Percentiles rank a stretch among this genome's conserved stretches.
Conservation (phyloP, 2,888 invertebrate genomes). For the Chloromyia formosa region DNA sequence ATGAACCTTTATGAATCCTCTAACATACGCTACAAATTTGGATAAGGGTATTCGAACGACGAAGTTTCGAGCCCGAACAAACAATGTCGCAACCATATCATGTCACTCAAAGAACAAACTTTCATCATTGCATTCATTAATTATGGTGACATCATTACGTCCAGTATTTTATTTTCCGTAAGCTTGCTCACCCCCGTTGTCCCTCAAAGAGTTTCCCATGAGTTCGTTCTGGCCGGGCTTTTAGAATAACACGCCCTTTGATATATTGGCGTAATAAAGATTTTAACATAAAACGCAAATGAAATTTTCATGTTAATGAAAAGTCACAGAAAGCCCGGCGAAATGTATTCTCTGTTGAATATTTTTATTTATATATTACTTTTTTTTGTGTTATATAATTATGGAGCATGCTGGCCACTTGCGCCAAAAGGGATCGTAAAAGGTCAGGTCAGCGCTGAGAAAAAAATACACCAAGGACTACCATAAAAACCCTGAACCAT, state of each 20-base stretch:
- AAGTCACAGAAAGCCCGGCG: background rate
- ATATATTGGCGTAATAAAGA: constrained; percentile 15
- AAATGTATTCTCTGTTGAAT: constrained; percentile 1
- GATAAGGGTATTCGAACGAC: too few relatives aligned
- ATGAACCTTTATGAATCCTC: too few relatives aligned
- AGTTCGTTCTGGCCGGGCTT: too few relatives aligned
- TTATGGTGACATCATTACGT: too few relatives aligned
- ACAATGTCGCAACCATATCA: too few relatives aligned
- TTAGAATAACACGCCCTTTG: background rate
- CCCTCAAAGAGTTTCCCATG: too few relatives aligned
- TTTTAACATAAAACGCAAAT: constrained; percentile 29
- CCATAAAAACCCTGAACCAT: background rate
- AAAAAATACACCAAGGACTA: background rate
- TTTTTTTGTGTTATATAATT: background rate
- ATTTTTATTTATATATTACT: background rate
- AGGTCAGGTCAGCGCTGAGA: background rate
- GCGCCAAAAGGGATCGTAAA: background rate
- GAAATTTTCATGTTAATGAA: constrained; percentile 39
- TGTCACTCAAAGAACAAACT: too few relatives aligned
- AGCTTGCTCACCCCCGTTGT: too few relatives aligned
- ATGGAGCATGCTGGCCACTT: background rate
- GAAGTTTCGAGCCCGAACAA: too few relatives aligned
- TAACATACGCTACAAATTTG: too few relatives aligned
- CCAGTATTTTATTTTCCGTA: too few relatives aligned
- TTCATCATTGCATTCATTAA: too few relatives aligned